Evolutionary conservation across 2,113 vertebrate genomes (phyloP), one percentile per base, ranked within the genome.

Genomic region (Oriolus oriolus): DNA sequence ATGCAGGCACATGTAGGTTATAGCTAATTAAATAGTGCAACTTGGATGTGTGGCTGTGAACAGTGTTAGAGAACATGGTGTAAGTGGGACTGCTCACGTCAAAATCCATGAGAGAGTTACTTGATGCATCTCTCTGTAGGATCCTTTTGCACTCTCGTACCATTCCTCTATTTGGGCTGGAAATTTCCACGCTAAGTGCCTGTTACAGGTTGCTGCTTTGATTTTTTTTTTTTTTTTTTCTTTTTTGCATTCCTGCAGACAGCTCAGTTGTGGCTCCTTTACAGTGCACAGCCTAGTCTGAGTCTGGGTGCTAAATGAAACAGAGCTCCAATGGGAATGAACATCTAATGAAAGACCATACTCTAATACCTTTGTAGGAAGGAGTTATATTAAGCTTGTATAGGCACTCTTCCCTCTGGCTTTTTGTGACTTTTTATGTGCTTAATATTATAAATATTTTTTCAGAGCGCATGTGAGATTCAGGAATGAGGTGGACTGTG

Each of bases 381-480:
- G 49, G 37, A 91, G 22, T 56, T 73, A 13, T 5, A 57, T 82
- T 63, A 71, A 87, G 52, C 78, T 89, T 82, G 37, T 69, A 57
- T 19, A 79, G 91, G 30, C 45, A 84, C 65, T 61, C 59, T 92
- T 87, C 59, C 59, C 75, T 83, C 42, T 90, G 74, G 69, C 75
- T 75, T 85, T 91, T 85, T 68, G 61, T 79, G 83, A 92, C 37
- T 83, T 83, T 85, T 89, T 65, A 81, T 71, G 76, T 89, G 31
- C 45, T 90, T 92, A 88, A 86, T 92, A 83, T 80, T 64, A 49
- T 86, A 81, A 73, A 84, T 77, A 31, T 24, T 50, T 45, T 88
- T 95, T 91, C 23, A 69, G 68, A 69, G 37, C 77, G 50, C 3
- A 3, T 47, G 42, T 71, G 60, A 87, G 78, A 63, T 45, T 87